Evolutionary conservation across 2,113 vertebrate genomes (phyloP).

Genomic region (Vireo altiloquus): DNA sequence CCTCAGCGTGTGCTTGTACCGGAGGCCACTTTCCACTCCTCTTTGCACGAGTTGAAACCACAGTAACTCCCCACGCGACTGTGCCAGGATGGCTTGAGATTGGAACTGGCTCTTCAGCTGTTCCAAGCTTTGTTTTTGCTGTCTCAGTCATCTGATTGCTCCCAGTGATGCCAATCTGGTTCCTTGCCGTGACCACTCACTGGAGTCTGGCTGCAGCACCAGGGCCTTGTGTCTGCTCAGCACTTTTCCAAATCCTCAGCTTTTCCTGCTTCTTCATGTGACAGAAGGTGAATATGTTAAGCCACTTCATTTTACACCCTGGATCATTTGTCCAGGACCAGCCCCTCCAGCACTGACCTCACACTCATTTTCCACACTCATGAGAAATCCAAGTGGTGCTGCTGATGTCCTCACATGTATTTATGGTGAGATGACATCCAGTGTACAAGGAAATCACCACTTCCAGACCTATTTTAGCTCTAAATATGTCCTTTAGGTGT

Average conservation of each 20-base stretch:
- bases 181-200: fast-evolving
- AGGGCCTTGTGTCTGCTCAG: neutral
- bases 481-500: neutral
- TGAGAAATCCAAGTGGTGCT: neutral
- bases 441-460: neutral
- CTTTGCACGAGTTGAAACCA: neutral
- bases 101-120: neutral
- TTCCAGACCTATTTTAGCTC: neutral
- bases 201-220: neutral
- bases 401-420: fast-evolving
- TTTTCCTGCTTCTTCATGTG: neutral
- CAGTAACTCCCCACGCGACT: neutral
- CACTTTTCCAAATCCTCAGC: neutral
- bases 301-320: neutral
- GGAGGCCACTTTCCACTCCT: slow-evolving; percentile 47
- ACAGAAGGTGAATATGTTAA: neutral
- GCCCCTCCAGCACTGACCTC: neutral
- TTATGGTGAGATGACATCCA: neutral
- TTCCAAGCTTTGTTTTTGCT: neutral
- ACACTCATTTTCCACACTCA: neutral
- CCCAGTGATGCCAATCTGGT: neutral
- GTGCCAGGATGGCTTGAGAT: neutral
- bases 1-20: neutral
- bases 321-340: neutral
- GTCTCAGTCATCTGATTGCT: neutral